Evolutionary conservation across 2,888 invertebrate genomes (phyloP).

Genomic region (Dioctria rufipes): DNA sequence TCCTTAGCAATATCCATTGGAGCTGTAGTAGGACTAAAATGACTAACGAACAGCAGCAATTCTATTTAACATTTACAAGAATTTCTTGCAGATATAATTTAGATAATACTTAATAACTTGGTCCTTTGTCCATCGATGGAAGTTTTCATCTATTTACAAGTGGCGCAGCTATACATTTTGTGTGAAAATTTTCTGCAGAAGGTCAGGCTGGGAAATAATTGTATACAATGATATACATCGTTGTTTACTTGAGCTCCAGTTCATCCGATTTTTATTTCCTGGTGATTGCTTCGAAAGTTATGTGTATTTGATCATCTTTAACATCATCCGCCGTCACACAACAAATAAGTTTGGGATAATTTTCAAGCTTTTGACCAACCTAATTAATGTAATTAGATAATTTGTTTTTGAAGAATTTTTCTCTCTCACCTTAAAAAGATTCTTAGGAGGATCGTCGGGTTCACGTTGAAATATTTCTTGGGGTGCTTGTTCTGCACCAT

Average conservation of each 20-base stretch:
- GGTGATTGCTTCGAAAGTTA: conserved; percentile 97
- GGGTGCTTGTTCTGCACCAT: conserved; percentile 93
- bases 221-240: conserved; percentile 74
- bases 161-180: conserved; percentile 73
- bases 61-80: conserved; percentile 60
- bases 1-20: too few relatives aligned
- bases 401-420: background rate
- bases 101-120: conserved; percentile 70
- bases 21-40: too few relatives aligned
- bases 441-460: conserved; percentile 86
- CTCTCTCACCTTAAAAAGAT: conserved; percentile 78
- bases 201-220: conserved; percentile 74
- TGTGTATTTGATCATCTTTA: conserved; percentile 94
- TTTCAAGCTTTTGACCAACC: conserved; percentile 95
- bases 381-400: conserved; percentile 59
- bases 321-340: conserved; percentile 96
- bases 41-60: too few relatives aligned
- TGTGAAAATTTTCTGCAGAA: conserved; percentile 73
- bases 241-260: conserved; percentile 74
- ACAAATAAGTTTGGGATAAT: conserved; percentile 97
- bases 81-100: conserved; percentile 71
- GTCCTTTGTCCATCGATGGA: conserved; percentile 72
- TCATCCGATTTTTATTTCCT: conserved; percentile 85
- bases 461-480: conserved; percentile 90
- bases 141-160: conserved; percentile 72